Evolutionary conservation across 2,888 invertebrate genomes (phyloP), one percentile per base, ranked within the genome.

Genomic region (Drosophila ezoana): DNA sequence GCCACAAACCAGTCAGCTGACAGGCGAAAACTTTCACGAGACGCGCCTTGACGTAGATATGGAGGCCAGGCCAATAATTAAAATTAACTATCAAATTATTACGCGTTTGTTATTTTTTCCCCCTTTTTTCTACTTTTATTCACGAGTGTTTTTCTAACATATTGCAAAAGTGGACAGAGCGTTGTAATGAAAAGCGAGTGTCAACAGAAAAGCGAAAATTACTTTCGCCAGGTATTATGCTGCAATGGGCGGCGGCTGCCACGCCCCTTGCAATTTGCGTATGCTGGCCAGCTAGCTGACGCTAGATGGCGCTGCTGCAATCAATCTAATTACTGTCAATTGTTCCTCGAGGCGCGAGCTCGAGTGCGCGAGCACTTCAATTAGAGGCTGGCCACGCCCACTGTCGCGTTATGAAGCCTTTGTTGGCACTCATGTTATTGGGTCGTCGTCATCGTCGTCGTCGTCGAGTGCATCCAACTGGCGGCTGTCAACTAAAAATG

Each of bases 291-390:
- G 58, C 41, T 53, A 37, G 6, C 23, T 28, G 8, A 8, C 66
- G 73, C 59, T 67, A 66, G 76, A 65, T 73, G 61, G 65, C 66
- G 65, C 66, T 60, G 75, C 67, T 37, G 66, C 76, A 61, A 85
- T 85, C 90, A 89, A 85, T 85, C 85, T 89, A 85, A 85, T 85
- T 85, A 89, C 81, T 78, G 89, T 87, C 85, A 83, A 89, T 89
- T 74, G 44, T 48, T 53, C 49, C 32, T 64, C 48, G 43, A 57
- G 53, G 28, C 35, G 18, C 41, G 18, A 43, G 20, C 4, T 4
- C 10, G 41, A 10, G 40, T 11, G 41, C 28, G 37, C 20, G 47
- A 54, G 66, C 84, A 74, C 76, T 81, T 71, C 81, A 87, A 73
- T 83, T 83, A 75, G 62, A 35, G 28, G 28, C 58, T 43, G 65